phyloP scores from a whole-genome alignment of 2,888 invertebrate species.

The Ptychoptera contaminata region DNA sequence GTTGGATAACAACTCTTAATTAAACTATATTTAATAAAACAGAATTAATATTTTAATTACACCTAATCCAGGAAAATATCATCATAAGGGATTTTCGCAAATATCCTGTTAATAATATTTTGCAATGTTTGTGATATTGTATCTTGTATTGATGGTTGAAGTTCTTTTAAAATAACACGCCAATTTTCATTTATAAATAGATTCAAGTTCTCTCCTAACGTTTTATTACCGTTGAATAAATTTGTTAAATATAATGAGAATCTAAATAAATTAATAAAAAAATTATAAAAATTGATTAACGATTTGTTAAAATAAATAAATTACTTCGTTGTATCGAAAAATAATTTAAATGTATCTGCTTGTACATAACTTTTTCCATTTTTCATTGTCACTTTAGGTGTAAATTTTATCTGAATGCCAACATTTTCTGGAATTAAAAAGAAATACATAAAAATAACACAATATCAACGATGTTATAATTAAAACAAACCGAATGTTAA shows the following conservation, averaged over 20 bases:
- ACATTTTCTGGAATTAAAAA: constrained; percentile 19
- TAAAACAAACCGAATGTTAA: constrained; percentile 17
- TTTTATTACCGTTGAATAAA: constrained; percentile 31
- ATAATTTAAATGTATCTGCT: constrained; percentile 12
- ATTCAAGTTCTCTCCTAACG: constrained; percentile 32
- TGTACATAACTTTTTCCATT: constrained; percentile 20
- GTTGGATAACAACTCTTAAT: neutral
- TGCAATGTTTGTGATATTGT: constrained; percentile 22
- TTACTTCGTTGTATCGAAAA: constrained; percentile 4
- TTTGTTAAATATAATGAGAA: constrained; percentile 21
- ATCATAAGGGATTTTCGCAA: constrained; percentile 24
- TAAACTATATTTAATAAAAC: neutral
- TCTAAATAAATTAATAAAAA: constrained; percentile 4
- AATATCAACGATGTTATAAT: neutral
- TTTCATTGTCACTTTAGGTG: constrained; percentile 18
- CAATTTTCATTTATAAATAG: constrained; percentile 34
- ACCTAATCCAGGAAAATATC: constrained; percentile 15
- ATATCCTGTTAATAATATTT: constrained; percentile 23
- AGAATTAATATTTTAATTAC: neutral
- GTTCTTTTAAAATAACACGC: constrained; percentile 28
- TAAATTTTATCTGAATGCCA: constrained; percentile 25
- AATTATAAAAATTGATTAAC: neutral
- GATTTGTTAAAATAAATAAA: neutral
- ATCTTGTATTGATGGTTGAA: constrained; percentile 22
- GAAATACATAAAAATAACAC: constrained; percentile 8